These are phyloP conservation scores for Armadillidium nasatum DNA, from an alignment of 1,140 invertebrate species.

Conservation along the genomic window DNA sequence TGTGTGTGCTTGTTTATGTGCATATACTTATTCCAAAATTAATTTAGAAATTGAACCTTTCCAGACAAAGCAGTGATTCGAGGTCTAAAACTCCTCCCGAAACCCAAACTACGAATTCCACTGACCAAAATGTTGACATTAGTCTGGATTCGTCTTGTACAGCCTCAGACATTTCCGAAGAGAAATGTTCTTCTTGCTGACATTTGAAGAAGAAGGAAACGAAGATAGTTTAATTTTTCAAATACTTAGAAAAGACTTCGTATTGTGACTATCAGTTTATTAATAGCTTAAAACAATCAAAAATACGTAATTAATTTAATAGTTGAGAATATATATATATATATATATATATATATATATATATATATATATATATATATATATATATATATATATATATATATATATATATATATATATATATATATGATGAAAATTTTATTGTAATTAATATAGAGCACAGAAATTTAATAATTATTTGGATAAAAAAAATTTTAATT, in stretches of 20 bases:
- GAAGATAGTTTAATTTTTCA: not conserved
- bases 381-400: no score
- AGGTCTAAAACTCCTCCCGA: conserved; percentile 23
- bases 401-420: no score
- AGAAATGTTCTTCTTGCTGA: conserved; percentile 39
- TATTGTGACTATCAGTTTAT: not conserved
- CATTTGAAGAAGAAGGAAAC: not conserved
- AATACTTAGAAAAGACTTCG: not conserved
- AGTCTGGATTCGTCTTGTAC: conserved; percentile 34
- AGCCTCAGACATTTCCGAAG: conserved; percentile 37
- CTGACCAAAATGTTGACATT: conserved; percentile 20
- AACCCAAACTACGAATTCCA: conserved; percentile 11
- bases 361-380: not conserved
- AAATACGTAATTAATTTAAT: no score
- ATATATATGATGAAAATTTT: no score
- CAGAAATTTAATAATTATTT: no score
- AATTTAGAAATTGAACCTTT: not conserved
- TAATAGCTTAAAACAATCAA: not conserved
- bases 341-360: not conserved
- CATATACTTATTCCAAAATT: no score
- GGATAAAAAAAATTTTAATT: no score
- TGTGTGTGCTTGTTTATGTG: no score
- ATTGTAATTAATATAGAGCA: no score
- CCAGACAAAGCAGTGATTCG: not conserved
- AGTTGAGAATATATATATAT: not conserved